Percentiles rank a stretch among this genome's conserved stretches.
These are phyloP conservation scores for Papilio elwesi DNA, from an alignment of 2,888 invertebrate species.

Conservation along the genomic window DNA sequence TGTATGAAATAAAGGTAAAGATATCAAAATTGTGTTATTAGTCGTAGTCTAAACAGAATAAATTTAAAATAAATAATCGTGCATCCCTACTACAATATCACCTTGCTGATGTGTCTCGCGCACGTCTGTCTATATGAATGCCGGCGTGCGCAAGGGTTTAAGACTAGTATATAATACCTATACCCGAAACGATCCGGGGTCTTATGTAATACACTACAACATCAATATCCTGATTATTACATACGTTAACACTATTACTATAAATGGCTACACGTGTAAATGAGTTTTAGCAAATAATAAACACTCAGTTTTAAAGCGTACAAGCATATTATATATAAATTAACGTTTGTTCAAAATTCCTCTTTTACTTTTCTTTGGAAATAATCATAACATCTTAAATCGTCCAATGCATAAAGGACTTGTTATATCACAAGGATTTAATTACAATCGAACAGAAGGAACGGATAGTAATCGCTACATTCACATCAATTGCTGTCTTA, in stretches of 20 bases:
- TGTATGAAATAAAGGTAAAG: no score
- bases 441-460: conserved; percentile 17
- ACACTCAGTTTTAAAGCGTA: conserved; percentile 54
- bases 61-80: background rate
- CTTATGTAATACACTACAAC: conserved; percentile 67
- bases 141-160: conserved; percentile 56
- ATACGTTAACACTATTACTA: conserved; percentile 61
- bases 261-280: conserved; percentile 65
- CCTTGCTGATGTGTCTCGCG: conserved; percentile 50
- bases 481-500: background rate
- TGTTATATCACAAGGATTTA: conserved; percentile 8
- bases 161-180: conserved; percentile 74
- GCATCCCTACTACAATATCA: background rate
- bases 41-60: no score
- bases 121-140: conserved; percentile 51
- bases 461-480: background rate
- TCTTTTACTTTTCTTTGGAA: conserved; percentile 63
- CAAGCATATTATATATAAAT: conserved; percentile 50
- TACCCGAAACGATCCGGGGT: conserved; percentile 63
- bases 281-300: conserved; percentile 56
- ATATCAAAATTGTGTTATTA: no score
- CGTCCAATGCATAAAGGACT: conserved; percentile 5
- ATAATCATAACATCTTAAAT: conserved; percentile 47
- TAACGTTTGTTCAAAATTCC: conserved; percentile 78
- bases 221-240: conserved; percentile 65